Evolutionary conservation across 2,888 invertebrate species (phyloP).

Genomic region (Sarcophaga subvicina): DNA sequence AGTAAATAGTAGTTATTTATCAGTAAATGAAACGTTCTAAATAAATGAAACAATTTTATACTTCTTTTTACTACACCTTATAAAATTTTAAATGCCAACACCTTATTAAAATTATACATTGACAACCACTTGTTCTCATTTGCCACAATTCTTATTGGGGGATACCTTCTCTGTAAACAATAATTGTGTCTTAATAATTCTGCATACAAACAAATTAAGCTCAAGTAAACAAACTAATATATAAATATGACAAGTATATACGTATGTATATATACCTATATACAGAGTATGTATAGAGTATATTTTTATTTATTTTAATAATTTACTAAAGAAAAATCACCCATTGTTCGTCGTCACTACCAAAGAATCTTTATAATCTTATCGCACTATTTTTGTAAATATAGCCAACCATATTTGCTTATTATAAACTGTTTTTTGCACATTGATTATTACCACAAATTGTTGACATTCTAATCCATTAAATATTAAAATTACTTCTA

Average conservation of each 20-base stretch:
- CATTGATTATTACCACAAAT: not conserved
- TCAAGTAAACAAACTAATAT: too few relatives aligned
- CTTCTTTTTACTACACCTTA: too few relatives aligned
- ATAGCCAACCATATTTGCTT: not conserved
- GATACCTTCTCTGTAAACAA: constrained; percentile 2
- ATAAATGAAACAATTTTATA: too few relatives aligned
- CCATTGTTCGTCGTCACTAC: not conserved
- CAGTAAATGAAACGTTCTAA: too few relatives aligned
- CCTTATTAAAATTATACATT: too few relatives aligned
- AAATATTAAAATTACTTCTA: not conserved
- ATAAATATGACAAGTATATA: too few relatives aligned
- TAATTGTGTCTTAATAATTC: constrained; percentile 1
- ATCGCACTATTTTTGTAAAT: constrained; percentile 10
- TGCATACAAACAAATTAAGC: not conserved
- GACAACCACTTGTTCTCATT: too few relatives aligned
- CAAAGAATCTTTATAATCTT: constrained; percentile 28
- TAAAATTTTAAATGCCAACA: too few relatives aligned
- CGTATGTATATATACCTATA: too few relatives aligned
- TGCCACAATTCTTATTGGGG: not conserved
- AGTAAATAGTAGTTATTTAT: too few relatives aligned
- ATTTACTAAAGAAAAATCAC: not conserved
- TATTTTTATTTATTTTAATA: not conserved
- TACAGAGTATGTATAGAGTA: not conserved
- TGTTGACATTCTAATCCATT: not conserved
- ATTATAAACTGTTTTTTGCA: constrained; percentile 1